Percentiles rank a stretch among this genome's conserved stretches.
phyloP scores from a whole-genome alignment of 2,888 invertebrate species.

The Galeopsomyia nigrocyanea region DNA sequence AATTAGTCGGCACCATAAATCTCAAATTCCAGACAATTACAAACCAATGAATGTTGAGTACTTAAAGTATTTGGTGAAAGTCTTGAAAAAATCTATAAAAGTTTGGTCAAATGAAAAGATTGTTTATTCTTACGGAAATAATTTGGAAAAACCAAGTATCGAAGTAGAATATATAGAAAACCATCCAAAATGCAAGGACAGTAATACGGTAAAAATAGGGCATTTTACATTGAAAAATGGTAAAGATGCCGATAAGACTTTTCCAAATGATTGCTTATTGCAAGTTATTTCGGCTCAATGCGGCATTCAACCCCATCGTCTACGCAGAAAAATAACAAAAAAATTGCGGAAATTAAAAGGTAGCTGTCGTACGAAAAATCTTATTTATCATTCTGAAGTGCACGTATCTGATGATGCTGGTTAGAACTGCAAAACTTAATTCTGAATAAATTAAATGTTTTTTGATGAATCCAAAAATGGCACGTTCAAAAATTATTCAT shows the following conservation, averaged over 20 bases:
- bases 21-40: not conserved
- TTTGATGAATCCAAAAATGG: not conserved
- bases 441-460: not conserved
- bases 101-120: conserved; percentile 24
- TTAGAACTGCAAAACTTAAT: too few relatives aligned
- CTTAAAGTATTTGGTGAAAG: not conserved
- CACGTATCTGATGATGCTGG: too few relatives aligned
- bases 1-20: too few relatives aligned
- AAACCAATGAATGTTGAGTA: not conserved
- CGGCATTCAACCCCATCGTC: conserved; percentile 2
- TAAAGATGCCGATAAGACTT: conserved; percentile 40
- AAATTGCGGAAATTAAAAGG: not conserved
- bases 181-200: not conserved
- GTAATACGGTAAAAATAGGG: conserved; percentile 37
- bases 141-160: not conserved
- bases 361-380: not conserved
- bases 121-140: conserved; percentile 17
- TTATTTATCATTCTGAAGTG: too few relatives aligned
- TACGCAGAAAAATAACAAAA: conserved; percentile 1
- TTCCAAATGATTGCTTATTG: conserved; percentile 37
- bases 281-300: conserved; percentile 22
- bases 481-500: not conserved
- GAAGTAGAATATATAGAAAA: conserved; percentile 25
- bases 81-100: conserved; percentile 29
- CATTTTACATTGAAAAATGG: conserved; percentile 54